Evolutionary conservation across 2,113 vertebrate species (phyloP).

Genomic region (Corythoichthys haematopterus): DNA sequence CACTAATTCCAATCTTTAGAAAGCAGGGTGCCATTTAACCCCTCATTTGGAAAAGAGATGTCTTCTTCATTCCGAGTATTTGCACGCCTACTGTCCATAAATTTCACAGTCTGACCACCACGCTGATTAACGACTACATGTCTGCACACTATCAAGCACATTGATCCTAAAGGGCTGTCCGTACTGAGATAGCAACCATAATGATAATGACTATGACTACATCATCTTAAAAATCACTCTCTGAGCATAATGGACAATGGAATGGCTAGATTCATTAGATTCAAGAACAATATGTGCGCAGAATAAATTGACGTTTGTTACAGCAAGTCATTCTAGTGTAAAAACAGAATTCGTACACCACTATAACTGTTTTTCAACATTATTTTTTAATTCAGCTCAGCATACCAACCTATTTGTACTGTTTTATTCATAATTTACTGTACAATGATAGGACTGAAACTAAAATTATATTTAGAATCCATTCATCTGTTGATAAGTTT

Average conservation of each 20-base stretch:
- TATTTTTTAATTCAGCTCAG: too few relatives aligned
- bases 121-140: slow-evolving; percentile 42
- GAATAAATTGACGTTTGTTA: not conserved
- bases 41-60: slow-evolving; percentile 67
- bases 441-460: too few relatives aligned
- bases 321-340: not conserved
- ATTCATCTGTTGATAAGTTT: too few relatives aligned
- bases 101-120: slow-evolving; percentile 46
- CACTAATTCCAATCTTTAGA: slow-evolving; percentile 64
- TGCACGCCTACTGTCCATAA: slow-evolving; percentile 40
- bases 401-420: too few relatives aligned
- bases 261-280: not conserved
- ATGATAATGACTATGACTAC: not conserved
- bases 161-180: slow-evolving; percentile 11
- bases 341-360: not conserved
- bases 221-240: not conserved
- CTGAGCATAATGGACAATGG: not conserved
- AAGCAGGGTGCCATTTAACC: slow-evolving; percentile 69
- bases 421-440: too few relatives aligned
- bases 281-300: not conserved
- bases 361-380: too few relatives aligned
- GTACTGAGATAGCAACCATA: not conserved
- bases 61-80: slow-evolving; percentile 55
- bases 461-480: too few relatives aligned
- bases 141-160: slow-evolving; percentile 28